Conservation (phyloP, 2,888 invertebrate species). For the Neocrepidodera transversa region DNA sequence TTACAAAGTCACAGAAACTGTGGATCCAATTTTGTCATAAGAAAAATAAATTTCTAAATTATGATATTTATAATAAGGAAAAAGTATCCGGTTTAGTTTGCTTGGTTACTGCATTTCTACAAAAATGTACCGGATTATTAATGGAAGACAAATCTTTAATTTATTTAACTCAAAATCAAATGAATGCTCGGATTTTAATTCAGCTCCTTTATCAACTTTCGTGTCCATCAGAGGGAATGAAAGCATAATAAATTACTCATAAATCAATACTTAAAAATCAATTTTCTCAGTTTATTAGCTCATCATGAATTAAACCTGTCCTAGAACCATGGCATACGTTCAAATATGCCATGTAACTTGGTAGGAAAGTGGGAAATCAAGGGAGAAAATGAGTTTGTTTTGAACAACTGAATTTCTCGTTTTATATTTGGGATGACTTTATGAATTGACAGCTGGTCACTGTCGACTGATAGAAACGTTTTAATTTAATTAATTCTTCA, state of each 20-base stretch:
- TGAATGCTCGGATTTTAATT: conserved; percentile 62
- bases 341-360: conserved; percentile 13
- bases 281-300: conserved; percentile 18
- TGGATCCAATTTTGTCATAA: conserved; percentile 62
- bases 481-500: conserved; percentile 20
- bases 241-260: conserved; percentile 44
- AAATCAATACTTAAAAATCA: conserved; percentile 23
- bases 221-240: conserved; percentile 54
- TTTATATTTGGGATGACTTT: conserved; percentile 24
- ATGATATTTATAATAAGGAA: conserved; percentile 59
- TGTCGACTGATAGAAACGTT: conserved; percentile 27
- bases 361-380: conserved; percentile 24
- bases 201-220: conserved; percentile 61
- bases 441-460: conserved; percentile 24
- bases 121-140: conserved; percentile 65
- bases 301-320: conserved; percentile 17
- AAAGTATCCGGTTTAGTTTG: conserved; percentile 56
- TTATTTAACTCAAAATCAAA: conserved; percentile 63
- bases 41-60: conserved; percentile 58
- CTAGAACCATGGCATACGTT: conserved; percentile 15
- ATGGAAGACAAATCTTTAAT: conserved; percentile 63
- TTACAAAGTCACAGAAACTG: conserved; percentile 62
- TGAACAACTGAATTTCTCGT: conserved; percentile 6
- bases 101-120: conserved; percentile 58
- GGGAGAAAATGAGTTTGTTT: conserved; percentile 11